These are phyloP conservation scores for Amphiprion ocellaris DNA, from an alignment of 2,113 vertebrate genomes.

Conservation along the genomic window DNA sequence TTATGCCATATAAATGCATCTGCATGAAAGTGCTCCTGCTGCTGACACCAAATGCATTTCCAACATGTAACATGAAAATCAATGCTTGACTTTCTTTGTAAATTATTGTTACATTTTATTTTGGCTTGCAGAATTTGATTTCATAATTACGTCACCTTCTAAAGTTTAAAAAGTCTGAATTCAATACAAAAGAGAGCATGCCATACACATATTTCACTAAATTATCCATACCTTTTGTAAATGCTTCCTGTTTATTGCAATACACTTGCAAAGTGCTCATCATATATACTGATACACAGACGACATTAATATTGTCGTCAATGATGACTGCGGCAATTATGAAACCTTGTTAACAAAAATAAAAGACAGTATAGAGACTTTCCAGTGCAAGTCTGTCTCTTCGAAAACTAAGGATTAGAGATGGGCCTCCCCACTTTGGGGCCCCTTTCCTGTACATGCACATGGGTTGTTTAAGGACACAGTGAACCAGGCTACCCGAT, in stretches of 20 bases:
- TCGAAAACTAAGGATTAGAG: conserved; percentile 66
- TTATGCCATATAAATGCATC: neutral
- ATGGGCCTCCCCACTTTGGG: conserved; percentile 82
- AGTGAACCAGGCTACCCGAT: conserved; percentile 86
- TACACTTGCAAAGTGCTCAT: neutral
- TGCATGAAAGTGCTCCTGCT: neutral
- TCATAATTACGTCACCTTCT: too few species aligned
- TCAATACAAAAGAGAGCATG: too few species aligned
- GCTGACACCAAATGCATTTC: too few species aligned
- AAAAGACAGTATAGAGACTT: conserved; percentile 47
- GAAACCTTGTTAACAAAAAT: conserved; percentile 19
- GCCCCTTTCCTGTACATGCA: conserved; percentile 85
- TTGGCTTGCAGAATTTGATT: too few species aligned
- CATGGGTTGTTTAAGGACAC: conserved; percentile 88
- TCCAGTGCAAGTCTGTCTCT: conserved; percentile 60
- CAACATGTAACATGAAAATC: too few species aligned
- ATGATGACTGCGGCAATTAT: neutral
- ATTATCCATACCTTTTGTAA: neutral
- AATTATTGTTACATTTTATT: too few species aligned
- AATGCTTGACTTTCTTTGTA: too few species aligned
- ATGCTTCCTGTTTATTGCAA: neutral
- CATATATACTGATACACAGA: neutral
- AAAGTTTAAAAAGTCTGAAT: too few species aligned
- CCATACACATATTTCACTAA: too few species aligned
- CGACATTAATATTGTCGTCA: neutral